Conservation (phyloP, 1,140 invertebrate genomes). For the Ostrea edulis region DNA sequence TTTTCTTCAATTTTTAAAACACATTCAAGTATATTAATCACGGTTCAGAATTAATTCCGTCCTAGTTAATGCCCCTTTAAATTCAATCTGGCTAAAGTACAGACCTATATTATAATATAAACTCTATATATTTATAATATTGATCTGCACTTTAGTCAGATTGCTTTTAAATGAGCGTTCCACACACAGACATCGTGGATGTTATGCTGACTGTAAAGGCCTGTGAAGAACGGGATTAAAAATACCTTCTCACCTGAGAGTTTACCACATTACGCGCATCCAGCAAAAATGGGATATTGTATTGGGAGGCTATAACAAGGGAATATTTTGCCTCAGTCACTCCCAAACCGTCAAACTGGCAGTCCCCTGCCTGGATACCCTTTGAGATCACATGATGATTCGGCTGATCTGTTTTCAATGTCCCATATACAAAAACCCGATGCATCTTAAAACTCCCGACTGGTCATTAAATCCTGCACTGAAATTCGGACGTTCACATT, state of each 20-base stretch:
- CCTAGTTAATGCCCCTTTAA: no score
- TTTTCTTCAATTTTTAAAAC: no score
- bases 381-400: conserved; percentile 25
- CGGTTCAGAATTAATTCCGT: no score
- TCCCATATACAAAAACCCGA: conserved; percentile 46
- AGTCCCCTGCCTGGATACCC: conserved; percentile 11
- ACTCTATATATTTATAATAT: no score
- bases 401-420: conserved; percentile 41
- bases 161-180: no score
- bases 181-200: neutral
- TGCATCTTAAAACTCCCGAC: conserved; percentile 19
- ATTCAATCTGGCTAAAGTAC: no score
- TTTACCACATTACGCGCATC: conserved; percentile 11
- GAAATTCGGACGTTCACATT: no score
- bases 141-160: no score
- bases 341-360: conserved; percentile 17
- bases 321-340: conserved; percentile 25
- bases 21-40: no score
- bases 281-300: conserved; percentile 46
- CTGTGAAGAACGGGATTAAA: neutral
- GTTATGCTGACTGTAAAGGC: no score
- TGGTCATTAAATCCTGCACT: no score
- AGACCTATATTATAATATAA: no score
- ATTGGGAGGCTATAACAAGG: conserved; percentile 21
- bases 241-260: neutral